A percentile compares a stretch with the other conserved stretches of the same genome.
Conservation (phyloP, 1,140 invertebrate species). For the Drosophila kanapiae region DNA sequence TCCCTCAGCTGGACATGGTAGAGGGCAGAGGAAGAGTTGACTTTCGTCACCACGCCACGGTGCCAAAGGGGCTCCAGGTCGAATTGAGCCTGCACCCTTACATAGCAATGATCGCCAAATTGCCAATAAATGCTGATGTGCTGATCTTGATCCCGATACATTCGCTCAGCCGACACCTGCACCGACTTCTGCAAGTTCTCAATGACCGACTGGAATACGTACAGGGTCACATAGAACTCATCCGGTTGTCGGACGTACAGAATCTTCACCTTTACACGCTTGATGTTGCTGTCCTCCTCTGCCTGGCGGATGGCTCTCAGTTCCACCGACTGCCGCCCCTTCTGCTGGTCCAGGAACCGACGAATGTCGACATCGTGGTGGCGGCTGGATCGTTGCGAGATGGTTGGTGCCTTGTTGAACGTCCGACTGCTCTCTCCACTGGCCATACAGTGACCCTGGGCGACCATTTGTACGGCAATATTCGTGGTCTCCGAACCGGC, state of each 20-base stretch:
- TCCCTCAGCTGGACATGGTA: constrained; percentile 52
- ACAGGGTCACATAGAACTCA: constrained; percentile 75
- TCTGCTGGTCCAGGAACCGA: constrained; percentile 35
- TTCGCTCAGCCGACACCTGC: constrained; percentile 20
- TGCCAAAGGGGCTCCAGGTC: constrained; percentile 50
- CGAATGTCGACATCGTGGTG: constrained; percentile 34
- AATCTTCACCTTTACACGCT: constrained; percentile 27
- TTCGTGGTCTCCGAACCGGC: constrained; percentile 35
- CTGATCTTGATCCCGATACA: neutral
- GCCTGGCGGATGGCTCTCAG: neutral
- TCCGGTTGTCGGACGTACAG: constrained; percentile 47
- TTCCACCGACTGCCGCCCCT: neutral
- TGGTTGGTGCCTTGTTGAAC: neutral
- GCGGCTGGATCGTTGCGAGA: fast-evolving
- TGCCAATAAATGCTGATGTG: constrained; percentile 21
- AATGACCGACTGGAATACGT: constrained; percentile 30
- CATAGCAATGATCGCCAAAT: constrained; percentile 53
- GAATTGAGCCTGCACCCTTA: constrained; percentile 12
- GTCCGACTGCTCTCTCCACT: constrained; percentile 52
- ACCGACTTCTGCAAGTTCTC: constrained; percentile 17
- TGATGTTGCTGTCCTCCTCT: constrained; percentile 4
- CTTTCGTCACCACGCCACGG: constrained; percentile 33
- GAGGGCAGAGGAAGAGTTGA: neutral
- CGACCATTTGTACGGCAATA: constrained; percentile 60
- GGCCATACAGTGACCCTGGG: constrained; percentile 52